Percentiles rank a stretch among this genome's conserved stretches.
phyloP scores from a whole-genome alignment of 1,140 invertebrate species.

The Drosophila guanche region DNA sequence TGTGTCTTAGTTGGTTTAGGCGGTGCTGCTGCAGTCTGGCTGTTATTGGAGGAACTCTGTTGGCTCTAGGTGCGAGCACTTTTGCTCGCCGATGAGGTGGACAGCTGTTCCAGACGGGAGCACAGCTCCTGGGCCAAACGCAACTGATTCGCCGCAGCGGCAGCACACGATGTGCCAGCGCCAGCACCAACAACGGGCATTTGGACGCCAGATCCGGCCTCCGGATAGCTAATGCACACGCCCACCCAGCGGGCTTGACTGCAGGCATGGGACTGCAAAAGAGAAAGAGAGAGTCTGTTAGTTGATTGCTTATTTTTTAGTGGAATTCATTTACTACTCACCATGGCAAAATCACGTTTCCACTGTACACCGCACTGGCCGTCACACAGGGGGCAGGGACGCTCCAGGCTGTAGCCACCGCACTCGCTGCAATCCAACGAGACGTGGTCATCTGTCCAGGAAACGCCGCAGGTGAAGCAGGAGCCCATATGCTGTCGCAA shows the following conservation, averaged over 20 bases:
- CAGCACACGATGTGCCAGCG: slow-evolving; percentile 62
- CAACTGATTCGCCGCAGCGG: slow-evolving; percentile 76
- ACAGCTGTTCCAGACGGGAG: slow-evolving; percentile 84
- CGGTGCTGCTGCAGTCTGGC: slow-evolving; percentile 34
- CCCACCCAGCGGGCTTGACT: slow-evolving; percentile 90
- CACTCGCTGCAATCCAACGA: slow-evolving; percentile 92
- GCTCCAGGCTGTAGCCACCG: slow-evolving; percentile 90
- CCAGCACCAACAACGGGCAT: slow-evolving; percentile 41
- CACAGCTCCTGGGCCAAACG: slow-evolving; percentile 84
- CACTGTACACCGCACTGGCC: slow-evolving; percentile 89
- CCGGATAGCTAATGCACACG: slow-evolving; percentile 85
- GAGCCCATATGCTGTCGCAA: slow-evolving; percentile 88
- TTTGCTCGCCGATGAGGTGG: slow-evolving; percentile 81
- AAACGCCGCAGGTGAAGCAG: slow-evolving; percentile 92
- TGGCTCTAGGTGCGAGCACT: slow-evolving; percentile 58
- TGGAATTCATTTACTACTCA: slow-evolving; percentile 79
- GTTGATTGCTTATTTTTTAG: neutral
- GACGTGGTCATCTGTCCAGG: slow-evolving; percentile 91
- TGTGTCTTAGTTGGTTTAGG: slow-evolving; percentile 25
- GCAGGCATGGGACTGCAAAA: slow-evolving; percentile 89
- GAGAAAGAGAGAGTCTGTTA: slow-evolving; percentile 36
- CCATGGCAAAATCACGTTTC: slow-evolving; percentile 91
- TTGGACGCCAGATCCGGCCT: slow-evolving; percentile 82
- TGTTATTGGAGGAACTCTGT: slow-evolving; percentile 66
- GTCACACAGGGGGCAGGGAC: slow-evolving; percentile 91